Percentiles rank a stretch among this genome's conserved stretches.
These are phyloP conservation scores for Poeciliopsis gracilis DNA, from an alignment of 2,797 vertebrate genomes.

Conservation along the genomic window DNA sequence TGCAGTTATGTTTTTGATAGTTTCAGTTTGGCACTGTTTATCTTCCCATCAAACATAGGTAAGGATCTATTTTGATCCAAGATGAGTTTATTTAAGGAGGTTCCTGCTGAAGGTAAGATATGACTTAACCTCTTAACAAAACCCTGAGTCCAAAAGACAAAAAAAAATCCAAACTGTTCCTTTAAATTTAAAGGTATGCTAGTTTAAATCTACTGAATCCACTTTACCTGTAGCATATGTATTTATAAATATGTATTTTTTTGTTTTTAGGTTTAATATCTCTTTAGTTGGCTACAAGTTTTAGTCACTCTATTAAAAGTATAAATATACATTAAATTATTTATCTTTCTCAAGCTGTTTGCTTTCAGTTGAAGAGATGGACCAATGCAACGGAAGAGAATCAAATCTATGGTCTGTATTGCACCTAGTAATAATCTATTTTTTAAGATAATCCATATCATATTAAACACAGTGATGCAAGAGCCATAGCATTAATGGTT, in stretches of 20 bases:
- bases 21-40: not conserved
- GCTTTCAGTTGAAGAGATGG: slow-evolving; percentile 35
- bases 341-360: slow-evolving; percentile 53
- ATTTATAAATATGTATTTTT: slow-evolving; percentile 35
- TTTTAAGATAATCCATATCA: slow-evolving; percentile 68
- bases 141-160: not conserved
- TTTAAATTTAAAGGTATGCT: slow-evolving; percentile 49
- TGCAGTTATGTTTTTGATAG: not conserved
- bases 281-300: slow-evolving; percentile 50
- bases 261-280: slow-evolving; percentile 33
- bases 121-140: not conserved
- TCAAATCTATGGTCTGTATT: slow-evolving; percentile 34
- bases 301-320: slow-evolving; percentile 32
- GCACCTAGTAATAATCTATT: slow-evolving; percentile 70
- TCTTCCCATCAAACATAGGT: not conserved
- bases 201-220: slow-evolving; percentile 56
- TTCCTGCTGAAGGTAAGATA: not conserved
- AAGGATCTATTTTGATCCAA: not conserved
- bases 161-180: not conserved
- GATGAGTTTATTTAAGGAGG: not conserved
- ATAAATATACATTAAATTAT: slow-evolving; percentile 51
- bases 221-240: slow-evolving; percentile 71
- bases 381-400: slow-evolving; percentile 7
- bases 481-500: slow-evolving; percentile 68
- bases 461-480: slow-evolving; percentile 64